Conservation (phyloP, 2,797 vertebrate genomes). For the Lateolabrax maculatus region DNA sequence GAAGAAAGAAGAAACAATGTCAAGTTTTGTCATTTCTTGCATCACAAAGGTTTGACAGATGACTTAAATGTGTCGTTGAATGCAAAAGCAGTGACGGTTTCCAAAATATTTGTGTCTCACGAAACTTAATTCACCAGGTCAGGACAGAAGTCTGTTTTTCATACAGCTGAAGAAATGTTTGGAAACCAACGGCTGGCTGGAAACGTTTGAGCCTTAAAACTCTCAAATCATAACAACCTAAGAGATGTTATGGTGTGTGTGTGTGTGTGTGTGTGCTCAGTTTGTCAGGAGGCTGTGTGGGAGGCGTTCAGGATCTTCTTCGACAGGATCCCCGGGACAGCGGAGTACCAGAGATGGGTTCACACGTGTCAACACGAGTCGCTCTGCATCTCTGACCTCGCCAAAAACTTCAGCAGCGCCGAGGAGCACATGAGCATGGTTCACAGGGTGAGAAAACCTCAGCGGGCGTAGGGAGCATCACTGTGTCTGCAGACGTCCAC, state of each 20-base stretch:
- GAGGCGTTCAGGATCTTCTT: constrained; percentile 95
- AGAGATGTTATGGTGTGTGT: no score
- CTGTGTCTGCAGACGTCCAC: not conserved
- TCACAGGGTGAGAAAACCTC: constrained; percentile 83
- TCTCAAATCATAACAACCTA: no score
- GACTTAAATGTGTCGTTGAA: not conserved
- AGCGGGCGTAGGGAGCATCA: not conserved
- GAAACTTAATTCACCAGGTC: not conserved
- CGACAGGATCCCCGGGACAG: constrained; percentile 91
- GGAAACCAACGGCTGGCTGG: no score
- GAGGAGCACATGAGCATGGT: constrained; percentile 91
- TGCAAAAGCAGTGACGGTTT: not conserved
- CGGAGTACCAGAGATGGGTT: constrained; percentile 93
- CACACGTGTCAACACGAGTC: constrained; percentile 90
- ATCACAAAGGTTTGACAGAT: not conserved
- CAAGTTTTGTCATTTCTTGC: not conserved
- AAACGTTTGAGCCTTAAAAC: no score
- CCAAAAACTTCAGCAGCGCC: constrained; percentile 92
- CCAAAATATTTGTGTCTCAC: not conserved
- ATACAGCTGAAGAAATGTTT: no score
- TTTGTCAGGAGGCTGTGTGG: constrained; percentile 97
- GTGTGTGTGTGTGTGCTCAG: constrained; percentile 73
- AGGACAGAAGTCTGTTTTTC: not conserved
- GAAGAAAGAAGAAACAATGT: not conserved
- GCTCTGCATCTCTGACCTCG: constrained; percentile 92